Conservation (phyloP, 2,797 vertebrate genomes). For the Antrozous pallidus region DNA sequence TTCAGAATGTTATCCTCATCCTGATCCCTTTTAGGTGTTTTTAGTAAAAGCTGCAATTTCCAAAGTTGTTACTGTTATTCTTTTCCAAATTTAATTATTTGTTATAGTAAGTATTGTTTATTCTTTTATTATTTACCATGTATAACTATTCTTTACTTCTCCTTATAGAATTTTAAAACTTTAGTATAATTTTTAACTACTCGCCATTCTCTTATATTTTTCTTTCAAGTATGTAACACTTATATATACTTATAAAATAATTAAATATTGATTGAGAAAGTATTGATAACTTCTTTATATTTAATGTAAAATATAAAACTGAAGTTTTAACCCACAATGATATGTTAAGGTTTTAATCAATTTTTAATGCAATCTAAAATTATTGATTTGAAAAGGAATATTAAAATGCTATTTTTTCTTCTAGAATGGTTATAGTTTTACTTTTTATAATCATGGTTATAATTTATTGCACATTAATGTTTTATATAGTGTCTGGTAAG, state of each 20-base stretch:
- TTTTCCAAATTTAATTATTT: neutral
- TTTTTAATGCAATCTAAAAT: neutral
- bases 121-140: neutral
- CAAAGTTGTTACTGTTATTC: neutral
- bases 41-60: neutral
- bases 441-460: neutral
- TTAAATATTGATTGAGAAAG: neutral
- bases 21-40: neutral
- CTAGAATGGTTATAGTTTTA: neutral
- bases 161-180: neutral
- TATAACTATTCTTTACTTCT: neutral
- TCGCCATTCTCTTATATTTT: neutral
- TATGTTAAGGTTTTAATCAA: neutral
- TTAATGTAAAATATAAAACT: neutral
- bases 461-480: neutral
- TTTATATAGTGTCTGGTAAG: neutral
- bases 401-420: neutral
- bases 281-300: neutral
- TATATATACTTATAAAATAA: neutral
- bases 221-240: neutral
- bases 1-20: neutral
- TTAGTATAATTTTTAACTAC: neutral
- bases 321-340: neutral
- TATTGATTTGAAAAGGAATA: neutral
- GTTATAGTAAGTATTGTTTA: neutral